These are phyloP conservation scores for Characodon lateralis DNA, from an alignment of 2,797 vertebrate species.

Conservation along the genomic window DNA sequence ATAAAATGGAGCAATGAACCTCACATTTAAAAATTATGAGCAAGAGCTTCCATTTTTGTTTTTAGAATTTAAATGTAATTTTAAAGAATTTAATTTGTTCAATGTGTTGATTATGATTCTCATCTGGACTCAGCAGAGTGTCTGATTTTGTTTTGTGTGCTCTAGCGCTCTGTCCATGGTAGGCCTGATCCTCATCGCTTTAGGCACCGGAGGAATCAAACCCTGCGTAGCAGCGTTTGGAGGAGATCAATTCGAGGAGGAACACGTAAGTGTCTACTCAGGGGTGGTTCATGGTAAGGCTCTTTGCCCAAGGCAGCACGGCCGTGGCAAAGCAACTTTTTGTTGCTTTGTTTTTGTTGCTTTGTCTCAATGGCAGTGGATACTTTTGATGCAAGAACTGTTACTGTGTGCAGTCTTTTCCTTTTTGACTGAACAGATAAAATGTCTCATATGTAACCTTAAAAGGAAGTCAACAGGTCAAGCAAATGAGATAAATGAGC, in stretches of 20 bases:
- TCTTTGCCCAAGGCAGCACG: neutral
- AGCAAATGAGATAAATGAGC: neutral
- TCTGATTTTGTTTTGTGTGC: slow-evolving; percentile 21
- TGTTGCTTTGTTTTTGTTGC: no score
- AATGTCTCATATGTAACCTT: neutral
- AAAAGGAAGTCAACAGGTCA: neutral
- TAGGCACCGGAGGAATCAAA: slow-evolving; percentile 98
- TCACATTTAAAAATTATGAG: neutral
- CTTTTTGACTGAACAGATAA: neutral
- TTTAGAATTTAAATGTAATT: neutral
- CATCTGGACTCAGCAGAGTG: neutral
- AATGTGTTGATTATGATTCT: neutral
- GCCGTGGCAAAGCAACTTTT: no score
- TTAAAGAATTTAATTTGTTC: no score
- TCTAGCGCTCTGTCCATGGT: slow-evolving; percentile 87
- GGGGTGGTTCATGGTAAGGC: neutral
- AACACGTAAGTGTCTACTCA: slow-evolving; percentile 83
- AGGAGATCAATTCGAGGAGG: slow-evolving; percentile 95
- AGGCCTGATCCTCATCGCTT: slow-evolving; percentile 91
- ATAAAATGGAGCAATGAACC: no score
- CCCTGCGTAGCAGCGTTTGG: slow-evolving; percentile 97
- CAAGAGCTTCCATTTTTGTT: neutral
- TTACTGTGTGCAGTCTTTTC: neutral
- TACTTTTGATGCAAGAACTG: neutral
- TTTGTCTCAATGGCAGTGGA: no score